These are phyloP conservation scores for Pomacea maculata DNA, from an alignment of 1,140 invertebrate genomes.

Conservation along the genomic window DNA sequence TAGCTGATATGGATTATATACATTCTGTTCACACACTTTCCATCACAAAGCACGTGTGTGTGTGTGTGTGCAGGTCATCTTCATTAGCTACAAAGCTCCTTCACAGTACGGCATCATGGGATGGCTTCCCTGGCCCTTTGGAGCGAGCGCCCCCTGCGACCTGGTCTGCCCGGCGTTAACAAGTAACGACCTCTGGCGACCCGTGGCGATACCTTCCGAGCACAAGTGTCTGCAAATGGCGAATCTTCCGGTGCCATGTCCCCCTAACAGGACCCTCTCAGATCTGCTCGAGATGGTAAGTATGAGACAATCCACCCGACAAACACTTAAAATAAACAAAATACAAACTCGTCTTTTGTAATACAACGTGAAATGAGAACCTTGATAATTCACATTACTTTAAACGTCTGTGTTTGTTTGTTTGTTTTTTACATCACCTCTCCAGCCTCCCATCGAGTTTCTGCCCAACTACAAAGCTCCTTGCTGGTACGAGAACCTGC, in stretches of 20 bases:
- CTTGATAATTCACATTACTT: background rate
- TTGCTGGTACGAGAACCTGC: conserved; percentile 52
- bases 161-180: background rate
- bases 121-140: background rate
- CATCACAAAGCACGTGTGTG: background rate
- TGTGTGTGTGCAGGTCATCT: conserved; percentile 5
- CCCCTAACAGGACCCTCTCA: background rate
- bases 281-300: conserved; percentile 9
- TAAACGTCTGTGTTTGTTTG: background rate
- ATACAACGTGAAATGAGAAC: no score
- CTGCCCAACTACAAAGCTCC: conserved; percentile 49
- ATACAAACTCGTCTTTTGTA: background rate
- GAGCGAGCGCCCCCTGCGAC: background rate
- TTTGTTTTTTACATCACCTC: conserved; percentile 15
- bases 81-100: background rate
- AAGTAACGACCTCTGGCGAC: background rate
- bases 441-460: conserved; percentile 40
- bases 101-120: background rate
- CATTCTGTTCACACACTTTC: no score
- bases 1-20: no score
- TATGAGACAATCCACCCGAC: background rate
- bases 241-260: conserved; percentile 3
- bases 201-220: background rate
- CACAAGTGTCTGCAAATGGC: background rate
- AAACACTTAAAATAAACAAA: background rate